phyloP scores from a whole-genome alignment of 1,140 invertebrate species.

The Drosophila azteca region DNA sequence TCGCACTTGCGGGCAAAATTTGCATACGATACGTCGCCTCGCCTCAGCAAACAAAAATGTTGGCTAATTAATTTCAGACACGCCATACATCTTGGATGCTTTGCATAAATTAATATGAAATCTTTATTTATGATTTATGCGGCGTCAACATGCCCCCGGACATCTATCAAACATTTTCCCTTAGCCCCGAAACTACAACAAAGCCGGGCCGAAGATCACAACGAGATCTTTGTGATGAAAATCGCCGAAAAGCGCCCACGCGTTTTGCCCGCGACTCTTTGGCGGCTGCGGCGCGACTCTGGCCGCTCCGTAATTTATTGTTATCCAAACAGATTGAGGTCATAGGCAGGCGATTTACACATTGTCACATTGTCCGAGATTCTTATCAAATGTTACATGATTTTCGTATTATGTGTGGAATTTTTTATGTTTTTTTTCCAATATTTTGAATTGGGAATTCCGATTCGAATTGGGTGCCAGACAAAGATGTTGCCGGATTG shows the following conservation, averaged over 20 bases:
- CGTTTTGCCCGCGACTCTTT: constrained; percentile 46
- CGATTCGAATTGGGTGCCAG: constrained; percentile 21
- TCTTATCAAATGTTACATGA: constrained; percentile 77
- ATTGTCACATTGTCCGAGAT: constrained; percentile 75
- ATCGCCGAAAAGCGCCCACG: constrained; percentile 43
- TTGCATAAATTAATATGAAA: constrained; percentile 79
- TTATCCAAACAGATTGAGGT: constrained; percentile 69
- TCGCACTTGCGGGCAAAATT: constrained; percentile 54
- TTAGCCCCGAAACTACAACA: constrained; percentile 9
- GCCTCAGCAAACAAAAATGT: constrained; percentile 42
- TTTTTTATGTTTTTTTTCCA: too few relatives aligned
- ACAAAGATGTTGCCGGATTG: constrained; percentile 36
- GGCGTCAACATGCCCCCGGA: constrained; percentile 62
- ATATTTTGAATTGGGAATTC: constrained; percentile 35
- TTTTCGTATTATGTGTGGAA: constrained; percentile 62
- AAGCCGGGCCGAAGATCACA: neutral
- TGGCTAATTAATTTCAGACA: constrained; percentile 72
- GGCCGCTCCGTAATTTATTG: constrained; percentile 51
- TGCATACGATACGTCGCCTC: constrained; percentile 63
- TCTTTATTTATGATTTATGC: constrained; percentile 74
- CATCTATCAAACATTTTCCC: constrained; percentile 61
- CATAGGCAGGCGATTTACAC: constrained; percentile 63
- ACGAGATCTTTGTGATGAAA: constrained; percentile 24
- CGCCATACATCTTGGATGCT: constrained; percentile 71
- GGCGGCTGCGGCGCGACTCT: constrained; percentile 44